Evolutionary conservation across 2,888 invertebrate species (phyloP).

Genomic region (Alloplasta piceator): DNA sequence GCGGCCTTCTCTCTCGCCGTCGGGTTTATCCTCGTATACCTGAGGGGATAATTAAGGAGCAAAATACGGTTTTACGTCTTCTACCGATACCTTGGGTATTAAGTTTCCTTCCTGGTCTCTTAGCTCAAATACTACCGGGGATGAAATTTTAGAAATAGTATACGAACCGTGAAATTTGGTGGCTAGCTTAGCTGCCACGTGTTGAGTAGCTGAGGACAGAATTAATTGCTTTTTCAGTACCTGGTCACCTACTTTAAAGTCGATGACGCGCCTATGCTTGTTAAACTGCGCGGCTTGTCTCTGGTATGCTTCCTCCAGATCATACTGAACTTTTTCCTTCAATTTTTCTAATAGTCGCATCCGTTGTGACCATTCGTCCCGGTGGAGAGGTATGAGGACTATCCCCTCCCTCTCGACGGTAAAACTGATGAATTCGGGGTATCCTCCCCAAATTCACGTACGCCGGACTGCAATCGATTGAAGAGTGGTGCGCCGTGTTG

Average conservation of each 20-base stretch:
- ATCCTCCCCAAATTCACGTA: conserved; percentile 64
- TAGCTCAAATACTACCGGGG: conserved; percentile 25
- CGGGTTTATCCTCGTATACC: too few relatives aligned
- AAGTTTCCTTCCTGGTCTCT: neutral
- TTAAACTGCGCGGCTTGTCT: conserved; percentile 12
- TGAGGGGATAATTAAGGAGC: too few relatives aligned
- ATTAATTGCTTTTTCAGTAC: conserved; percentile 4
- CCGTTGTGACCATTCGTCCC: too few relatives aligned
- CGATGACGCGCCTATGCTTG: neutral
- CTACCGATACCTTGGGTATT: neutral
- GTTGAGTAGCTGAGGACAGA: conserved; percentile 27
- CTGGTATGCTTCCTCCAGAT: conserved; percentile 7
- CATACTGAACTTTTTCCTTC: too few relatives aligned
- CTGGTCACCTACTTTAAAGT: neutral
- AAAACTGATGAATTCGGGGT: too few relatives aligned
- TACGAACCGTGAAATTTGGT: conserved; percentile 32
- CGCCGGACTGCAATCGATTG: conserved; percentile 58
- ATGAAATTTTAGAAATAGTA: neutral
- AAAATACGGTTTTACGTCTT: conserved; percentile 8
- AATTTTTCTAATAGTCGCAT: too few relatives aligned
- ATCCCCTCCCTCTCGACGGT: too few relatives aligned
- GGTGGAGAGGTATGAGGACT: too few relatives aligned
- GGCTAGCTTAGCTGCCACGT: too few relatives aligned
- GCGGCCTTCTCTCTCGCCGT: too few relatives aligned
- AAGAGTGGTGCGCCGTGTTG: conserved; percentile 64